Percentiles rank a stretch among this genome's conserved stretches.
Evolutionary conservation across 2,888 invertebrate species (phyloP).

Genomic region (Empis stercorea): DNA sequence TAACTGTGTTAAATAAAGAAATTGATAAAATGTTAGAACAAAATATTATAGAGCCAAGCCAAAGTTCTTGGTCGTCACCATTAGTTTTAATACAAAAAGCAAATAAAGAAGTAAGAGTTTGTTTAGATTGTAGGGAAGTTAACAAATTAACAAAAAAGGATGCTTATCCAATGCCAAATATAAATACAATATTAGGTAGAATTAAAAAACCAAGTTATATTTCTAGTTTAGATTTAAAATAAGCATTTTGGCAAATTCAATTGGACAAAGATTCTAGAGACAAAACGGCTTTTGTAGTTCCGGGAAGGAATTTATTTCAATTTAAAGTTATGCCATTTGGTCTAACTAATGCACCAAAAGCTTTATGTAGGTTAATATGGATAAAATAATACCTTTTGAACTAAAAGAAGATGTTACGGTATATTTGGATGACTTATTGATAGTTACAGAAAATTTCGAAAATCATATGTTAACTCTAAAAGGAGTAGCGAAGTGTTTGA

Average conservation of each 20-base stretch:
- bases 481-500: too few relatives aligned
- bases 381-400: conserved; percentile 2
- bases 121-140: too few relatives aligned
- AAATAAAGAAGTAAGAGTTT: too few relatives aligned
- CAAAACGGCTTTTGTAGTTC: conserved; percentile 9
- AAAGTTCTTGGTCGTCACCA: too few relatives aligned
- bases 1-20: too few relatives aligned
- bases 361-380: conserved; percentile 7
- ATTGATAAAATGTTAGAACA: too few relatives aligned
- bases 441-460: neutral
- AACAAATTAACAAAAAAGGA: conserved; percentile 2
- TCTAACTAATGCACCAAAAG: too few relatives aligned
- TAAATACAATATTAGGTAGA: too few relatives aligned
- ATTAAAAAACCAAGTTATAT: neutral
- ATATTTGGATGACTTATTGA: conserved; percentile 6
- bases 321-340: conserved; percentile 9
- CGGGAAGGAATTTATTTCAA: conserved; percentile 7
- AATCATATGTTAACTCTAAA: neutral
- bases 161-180: conserved; percentile 7
- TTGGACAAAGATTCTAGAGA: too few relatives aligned
- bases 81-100: too few relatives aligned
- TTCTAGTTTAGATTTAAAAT: conserved; percentile 1
- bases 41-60: too few relatives aligned
- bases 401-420: conserved; percentile 4
- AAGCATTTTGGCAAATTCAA: conserved; percentile 9